Percentiles rank a stretch among this genome's conserved stretches.
Evolutionary conservation across 2,888 invertebrate species (phyloP).

Genomic region (Drosophila monieri): DNA sequence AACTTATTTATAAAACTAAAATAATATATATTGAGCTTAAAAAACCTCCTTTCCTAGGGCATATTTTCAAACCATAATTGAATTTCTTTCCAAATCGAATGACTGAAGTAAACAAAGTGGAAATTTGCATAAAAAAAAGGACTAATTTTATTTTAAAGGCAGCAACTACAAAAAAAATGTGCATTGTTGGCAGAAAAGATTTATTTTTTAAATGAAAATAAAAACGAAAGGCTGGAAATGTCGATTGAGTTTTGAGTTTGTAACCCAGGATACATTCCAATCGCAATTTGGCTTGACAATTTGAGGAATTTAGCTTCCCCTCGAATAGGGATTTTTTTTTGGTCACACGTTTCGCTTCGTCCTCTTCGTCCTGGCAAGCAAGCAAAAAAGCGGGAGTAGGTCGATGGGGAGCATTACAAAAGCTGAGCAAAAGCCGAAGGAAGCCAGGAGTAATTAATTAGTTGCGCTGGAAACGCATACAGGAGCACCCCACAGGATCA

Average conservation of each 20-base stretch:
- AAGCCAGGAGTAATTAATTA: constrained; percentile 32
- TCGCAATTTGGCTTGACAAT: constrained; percentile 14
- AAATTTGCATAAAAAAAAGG: neutral
- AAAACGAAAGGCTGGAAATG: neutral
- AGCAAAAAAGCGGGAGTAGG: neutral
- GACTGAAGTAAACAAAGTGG: neutral
- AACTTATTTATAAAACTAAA: no score
- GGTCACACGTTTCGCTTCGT: neutral
- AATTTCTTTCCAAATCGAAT: neutral
- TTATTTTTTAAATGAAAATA: neutral
- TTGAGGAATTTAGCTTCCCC: neutral
- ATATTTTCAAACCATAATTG: neutral
- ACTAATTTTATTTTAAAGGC: neutral
- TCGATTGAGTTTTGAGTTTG: constrained; percentile 14
- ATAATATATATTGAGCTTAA: no score
- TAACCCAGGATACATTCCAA: constrained; percentile 25
- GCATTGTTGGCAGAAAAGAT: neutral
- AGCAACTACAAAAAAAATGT: neutral
- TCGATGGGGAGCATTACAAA: constrained; percentile 3
- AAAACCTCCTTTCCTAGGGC: neutral
- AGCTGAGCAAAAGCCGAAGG: constrained; percentile 8
- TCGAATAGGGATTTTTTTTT: neutral
- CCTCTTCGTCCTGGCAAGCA: neutral
- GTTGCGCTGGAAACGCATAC: constrained; percentile 32
- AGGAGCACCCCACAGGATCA: neutral